Evolutionary conservation across 2,113 vertebrate species (phyloP).

Genomic region (Dromiciops gliroides): DNA sequence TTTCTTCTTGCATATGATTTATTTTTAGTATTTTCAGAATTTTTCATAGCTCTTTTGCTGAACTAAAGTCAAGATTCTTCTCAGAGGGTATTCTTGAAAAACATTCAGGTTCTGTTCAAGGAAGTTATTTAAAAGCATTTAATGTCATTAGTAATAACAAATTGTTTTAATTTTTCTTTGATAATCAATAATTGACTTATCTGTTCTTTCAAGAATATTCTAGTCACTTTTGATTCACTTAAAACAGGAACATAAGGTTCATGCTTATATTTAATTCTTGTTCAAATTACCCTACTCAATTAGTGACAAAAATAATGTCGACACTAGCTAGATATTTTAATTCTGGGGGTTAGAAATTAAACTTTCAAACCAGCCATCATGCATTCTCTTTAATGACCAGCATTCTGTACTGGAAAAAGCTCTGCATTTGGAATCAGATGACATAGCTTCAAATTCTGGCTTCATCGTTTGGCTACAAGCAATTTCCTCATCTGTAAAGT

Average conservation of each 20-base stretch:
- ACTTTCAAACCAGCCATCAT: neutral
- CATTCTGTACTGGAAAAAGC: neutral
- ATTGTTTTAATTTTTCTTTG: neutral
- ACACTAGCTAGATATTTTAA: slow-evolving; percentile 22
- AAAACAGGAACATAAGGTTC: neutral
- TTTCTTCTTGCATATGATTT: neutral
- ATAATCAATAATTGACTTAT: neutral
- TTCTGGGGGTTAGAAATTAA: slow-evolving; percentile 26
- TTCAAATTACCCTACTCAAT: neutral
- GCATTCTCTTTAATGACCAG: neutral
- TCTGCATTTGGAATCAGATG: neutral
- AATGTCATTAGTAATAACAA: neutral
- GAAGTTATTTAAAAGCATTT: neutral
- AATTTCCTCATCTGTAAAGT: neutral
- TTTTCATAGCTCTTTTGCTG: slow-evolving; percentile 31
- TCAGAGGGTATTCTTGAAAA: slow-evolving; percentile 16
- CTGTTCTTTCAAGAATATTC: neutral
- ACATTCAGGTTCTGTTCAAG: slow-evolving; percentile 26
- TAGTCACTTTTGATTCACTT: no score
- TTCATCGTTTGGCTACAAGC: neutral
- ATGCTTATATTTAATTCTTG: neutral
- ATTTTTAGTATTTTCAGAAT: neutral
- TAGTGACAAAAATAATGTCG: neutral
- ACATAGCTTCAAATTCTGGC: neutral
- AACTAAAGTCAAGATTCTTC: slow-evolving; percentile 21